Evolutionary conservation across 2,797 vertebrate genomes (phyloP).

Genomic region (Pseudochirops corinnae): DNA sequence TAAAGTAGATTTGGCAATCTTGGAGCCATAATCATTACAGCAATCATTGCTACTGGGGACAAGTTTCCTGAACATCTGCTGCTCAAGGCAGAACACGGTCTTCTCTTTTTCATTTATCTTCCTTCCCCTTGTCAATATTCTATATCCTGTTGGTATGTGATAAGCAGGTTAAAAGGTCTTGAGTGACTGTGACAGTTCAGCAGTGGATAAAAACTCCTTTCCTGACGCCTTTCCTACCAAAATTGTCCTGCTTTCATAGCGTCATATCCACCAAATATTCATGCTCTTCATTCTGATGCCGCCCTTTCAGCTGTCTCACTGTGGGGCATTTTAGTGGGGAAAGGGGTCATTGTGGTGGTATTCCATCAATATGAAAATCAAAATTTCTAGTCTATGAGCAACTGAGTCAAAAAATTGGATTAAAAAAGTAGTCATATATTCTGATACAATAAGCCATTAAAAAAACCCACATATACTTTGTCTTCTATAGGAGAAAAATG

Average conservation of each 20-base stretch:
- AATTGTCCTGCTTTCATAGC: not conserved
- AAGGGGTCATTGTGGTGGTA: constrained; percentile 10
- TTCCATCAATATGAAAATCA: constrained; percentile 29
- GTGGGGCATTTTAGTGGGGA: not conserved
- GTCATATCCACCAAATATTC: not conserved
- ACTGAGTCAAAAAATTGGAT: not conserved
- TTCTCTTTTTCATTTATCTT: constrained; percentile 67
- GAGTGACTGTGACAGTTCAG: constrained; percentile 58
- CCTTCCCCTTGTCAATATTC: constrained; percentile 73
- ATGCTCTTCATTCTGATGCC: not conserved
- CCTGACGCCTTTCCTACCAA: constrained; percentile 28
- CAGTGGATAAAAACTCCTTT: constrained; percentile 39
- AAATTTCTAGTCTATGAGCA: constrained; percentile 38
- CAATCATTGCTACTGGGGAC: constrained; percentile 71
- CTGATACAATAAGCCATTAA: not conserved
- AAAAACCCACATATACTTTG: not conserved
- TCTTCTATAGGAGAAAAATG: constrained; percentile 8
- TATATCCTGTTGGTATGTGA: constrained; percentile 67
- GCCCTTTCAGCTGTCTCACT: not conserved
- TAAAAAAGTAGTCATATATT: not conserved
- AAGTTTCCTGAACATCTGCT: constrained; percentile 76
- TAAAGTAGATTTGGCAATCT: constrained; percentile 58
- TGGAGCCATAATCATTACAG: constrained; percentile 68
- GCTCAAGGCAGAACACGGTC: constrained; percentile 63
- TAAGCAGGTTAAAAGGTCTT: constrained; percentile 72